phyloP scores from a whole-genome alignment of 2,888 invertebrate genomes.

The Lamellibrachia satsuma region DNA sequence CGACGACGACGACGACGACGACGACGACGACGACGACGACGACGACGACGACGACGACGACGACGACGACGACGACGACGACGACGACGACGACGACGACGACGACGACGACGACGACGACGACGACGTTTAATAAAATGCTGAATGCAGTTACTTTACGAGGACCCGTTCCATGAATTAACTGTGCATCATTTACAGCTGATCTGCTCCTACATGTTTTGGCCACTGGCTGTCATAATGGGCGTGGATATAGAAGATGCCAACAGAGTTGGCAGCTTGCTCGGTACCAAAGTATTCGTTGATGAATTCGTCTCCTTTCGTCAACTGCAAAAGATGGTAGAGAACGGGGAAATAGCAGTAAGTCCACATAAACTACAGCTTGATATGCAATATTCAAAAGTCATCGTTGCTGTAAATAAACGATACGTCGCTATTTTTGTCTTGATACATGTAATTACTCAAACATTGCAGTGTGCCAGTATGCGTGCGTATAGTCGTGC shows the following conservation, averaged over 20 bases:
- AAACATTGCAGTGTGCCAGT: background rate
- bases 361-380: conserved; percentile 24
- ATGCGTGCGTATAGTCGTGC: background rate
- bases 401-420: background rate
- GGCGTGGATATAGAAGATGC: conserved; percentile 44
- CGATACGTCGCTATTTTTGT: too few species aligned
- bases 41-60: too few species aligned
- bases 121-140: background rate
- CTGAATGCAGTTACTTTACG: background rate
- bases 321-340: conserved; percentile 44
- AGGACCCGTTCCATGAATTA: background rate
- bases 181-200: conserved; percentile 33
- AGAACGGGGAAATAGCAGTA: conserved; percentile 34
- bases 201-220: conserved; percentile 46
- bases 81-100: background rate
- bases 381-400: background rate
- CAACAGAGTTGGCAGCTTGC: conserved; percentile 39
- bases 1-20: too few species aligned
- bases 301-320: conserved; percentile 45
- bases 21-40: too few species aligned
- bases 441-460: background rate
- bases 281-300: conserved; percentile 46
- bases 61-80: too few species aligned
- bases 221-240: conserved; percentile 46
- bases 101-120: background rate